Conservation (phyloP, 1,140 invertebrate genomes). For the Subanguina moxae region DNA sequence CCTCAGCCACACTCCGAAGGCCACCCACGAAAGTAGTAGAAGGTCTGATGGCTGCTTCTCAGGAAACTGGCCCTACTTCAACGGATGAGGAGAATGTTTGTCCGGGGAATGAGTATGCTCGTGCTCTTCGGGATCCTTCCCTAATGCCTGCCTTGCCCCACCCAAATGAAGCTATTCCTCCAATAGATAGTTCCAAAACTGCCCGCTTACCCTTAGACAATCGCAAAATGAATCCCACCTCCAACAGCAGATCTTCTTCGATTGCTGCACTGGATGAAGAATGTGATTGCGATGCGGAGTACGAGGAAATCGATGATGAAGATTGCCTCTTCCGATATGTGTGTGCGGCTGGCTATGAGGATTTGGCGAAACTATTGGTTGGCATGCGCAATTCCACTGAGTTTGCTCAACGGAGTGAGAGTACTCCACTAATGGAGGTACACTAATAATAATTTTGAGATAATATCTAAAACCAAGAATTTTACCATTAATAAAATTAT, state of each 20-base stretch:
- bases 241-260: constrained; percentile 7
- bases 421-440: constrained; percentile 85
- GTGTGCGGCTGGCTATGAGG: constrained; percentile 74
- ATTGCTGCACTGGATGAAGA: constrained; percentile 21
- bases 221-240: background rate
- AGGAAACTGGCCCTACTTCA: constrained; percentile 11
- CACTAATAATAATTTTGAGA: constrained; percentile 57
- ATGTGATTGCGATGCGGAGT: constrained; percentile 22
- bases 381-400: constrained; percentile 62
- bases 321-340: constrained; percentile 84
- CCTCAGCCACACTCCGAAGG: constrained; percentile 30
- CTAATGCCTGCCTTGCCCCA: background rate
- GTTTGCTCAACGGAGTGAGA: constrained; percentile 65
- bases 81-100: constrained; percentile 11
- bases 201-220: background rate
- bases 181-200: background rate
- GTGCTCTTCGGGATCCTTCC: constrained; percentile 3
- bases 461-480: too few relatives aligned
- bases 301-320: constrained; percentile 62
- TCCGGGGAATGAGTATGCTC: background rate
- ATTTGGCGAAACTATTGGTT: constrained; percentile 28
- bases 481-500: background rate
- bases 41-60: constrained; percentile 37
- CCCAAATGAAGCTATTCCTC: background rate
- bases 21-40: constrained; percentile 35